Conservation (phyloP, 2,797 vertebrate species). For the Enteromius argenteus region DNA sequence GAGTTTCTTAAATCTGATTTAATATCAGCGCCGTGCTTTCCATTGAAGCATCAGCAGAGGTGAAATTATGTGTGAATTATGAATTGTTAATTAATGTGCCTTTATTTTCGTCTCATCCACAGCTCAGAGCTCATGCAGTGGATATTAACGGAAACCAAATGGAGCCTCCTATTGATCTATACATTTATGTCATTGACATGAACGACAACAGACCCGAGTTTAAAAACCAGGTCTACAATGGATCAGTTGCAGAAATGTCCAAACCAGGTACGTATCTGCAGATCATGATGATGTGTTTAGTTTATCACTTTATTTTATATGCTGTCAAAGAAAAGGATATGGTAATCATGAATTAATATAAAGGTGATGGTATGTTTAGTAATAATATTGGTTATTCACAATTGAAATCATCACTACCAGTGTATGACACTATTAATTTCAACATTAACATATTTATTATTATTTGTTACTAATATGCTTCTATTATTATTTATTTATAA, state of each 20-base stretch:
- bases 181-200: constrained; percentile 99
- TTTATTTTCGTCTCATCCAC: constrained; percentile 49
- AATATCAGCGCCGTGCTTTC: constrained; percentile 2
- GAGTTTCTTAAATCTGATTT: constrained; percentile 41
- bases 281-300: not conserved
- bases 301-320: not conserved
- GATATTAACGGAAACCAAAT: constrained; percentile 99
- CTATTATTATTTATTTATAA: not conserved
- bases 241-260: constrained; percentile 94
- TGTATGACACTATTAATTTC: not conserved
- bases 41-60: constrained; percentile 8
- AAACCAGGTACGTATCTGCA: constrained; percentile 87
- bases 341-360: not conserved
- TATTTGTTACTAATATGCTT: not conserved
- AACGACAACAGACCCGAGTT: constrained; percentile 98
- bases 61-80: constrained; percentile 6
- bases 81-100: constrained; percentile 31
- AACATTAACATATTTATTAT: not conserved
- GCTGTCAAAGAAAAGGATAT: not conserved
- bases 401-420: not conserved
- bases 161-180: constrained; percentile 97
- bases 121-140: constrained; percentile 95
- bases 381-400: not conserved
- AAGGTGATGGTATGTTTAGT: constrained; percentile 15
- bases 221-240: constrained; percentile 94